A percentile compares a stretch with the other conserved stretches of the same genome.
Conservation (phyloP, 2,888 invertebrate species). For the Galerucella nymphaeae region DNA sequence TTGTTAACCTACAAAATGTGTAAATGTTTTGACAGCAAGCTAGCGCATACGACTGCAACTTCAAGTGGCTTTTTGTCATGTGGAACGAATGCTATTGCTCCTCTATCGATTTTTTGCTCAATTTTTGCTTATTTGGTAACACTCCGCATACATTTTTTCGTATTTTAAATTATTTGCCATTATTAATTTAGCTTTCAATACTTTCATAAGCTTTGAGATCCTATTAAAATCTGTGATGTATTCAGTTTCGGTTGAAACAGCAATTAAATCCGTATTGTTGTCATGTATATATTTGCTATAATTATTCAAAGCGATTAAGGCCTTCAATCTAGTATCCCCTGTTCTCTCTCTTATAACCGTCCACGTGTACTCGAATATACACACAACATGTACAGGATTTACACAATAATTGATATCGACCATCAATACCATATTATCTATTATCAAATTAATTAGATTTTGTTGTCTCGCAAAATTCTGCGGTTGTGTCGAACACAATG, state of each 20-base stretch:
- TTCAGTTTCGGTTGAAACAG: background rate
- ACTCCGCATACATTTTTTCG: background rate
- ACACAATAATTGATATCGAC: background rate
- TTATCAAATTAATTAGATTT: slow-evolving; percentile 3
- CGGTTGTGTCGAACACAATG: background rate
- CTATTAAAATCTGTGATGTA: background rate
- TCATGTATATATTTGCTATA: slow-evolving; percentile 11
- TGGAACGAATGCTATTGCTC: too few relatives aligned
- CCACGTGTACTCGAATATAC: background rate
- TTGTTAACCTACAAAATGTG: too few relatives aligned
- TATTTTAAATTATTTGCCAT: background rate
- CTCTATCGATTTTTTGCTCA: too few relatives aligned
- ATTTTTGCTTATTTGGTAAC: too few relatives aligned
- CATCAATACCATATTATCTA: background rate
- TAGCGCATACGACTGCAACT: too few relatives aligned
- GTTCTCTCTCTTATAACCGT: background rate
- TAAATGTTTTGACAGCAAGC: too few relatives aligned
- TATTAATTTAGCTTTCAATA: too few relatives aligned
- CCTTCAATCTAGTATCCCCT: slow-evolving; percentile 14
- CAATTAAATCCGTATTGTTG: slow-evolving; percentile 13
- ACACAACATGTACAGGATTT: background rate
- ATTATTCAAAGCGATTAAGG: slow-evolving; percentile 8
- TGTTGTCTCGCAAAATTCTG: background rate
- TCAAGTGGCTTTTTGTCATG: too few relatives aligned
- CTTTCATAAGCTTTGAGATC: background rate